Evolutionary conservation across 2,888 invertebrate genomes (phyloP).

Genomic region (Trichopoda pennipes): DNA sequence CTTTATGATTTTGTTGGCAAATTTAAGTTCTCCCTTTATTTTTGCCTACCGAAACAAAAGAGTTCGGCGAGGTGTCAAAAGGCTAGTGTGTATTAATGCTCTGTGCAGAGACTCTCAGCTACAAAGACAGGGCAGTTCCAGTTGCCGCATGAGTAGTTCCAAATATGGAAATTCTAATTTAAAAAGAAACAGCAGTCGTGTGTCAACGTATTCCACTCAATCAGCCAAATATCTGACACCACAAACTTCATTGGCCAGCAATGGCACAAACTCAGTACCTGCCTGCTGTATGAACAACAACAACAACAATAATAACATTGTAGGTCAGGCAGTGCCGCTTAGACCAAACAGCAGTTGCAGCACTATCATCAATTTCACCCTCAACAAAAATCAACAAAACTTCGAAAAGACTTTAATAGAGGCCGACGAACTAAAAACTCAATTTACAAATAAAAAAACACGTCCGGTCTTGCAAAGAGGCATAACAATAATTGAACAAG

Average conservation of each 20-base stretch:
- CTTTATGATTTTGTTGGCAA: constrained; percentile 80
- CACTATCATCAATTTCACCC: constrained; percentile 75
- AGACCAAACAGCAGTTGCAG: constrained; percentile 78
- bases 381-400: constrained; percentile 66
- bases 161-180: constrained; percentile 74
- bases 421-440: constrained; percentile 37
- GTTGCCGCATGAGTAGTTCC: constrained; percentile 73
- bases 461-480: constrained; percentile 76
- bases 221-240: constrained; percentile 79
- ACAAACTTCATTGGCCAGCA: constrained; percentile 74
- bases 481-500: constrained; percentile 77
- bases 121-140: constrained; percentile 77
- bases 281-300: constrained; percentile 13
- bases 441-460: constrained; percentile 42
- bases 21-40: constrained; percentile 80
- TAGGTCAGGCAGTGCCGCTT: constrained; percentile 68
- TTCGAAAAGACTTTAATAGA: constrained; percentile 51
- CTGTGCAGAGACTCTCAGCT: constrained; percentile 74
- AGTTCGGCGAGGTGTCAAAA: constrained; percentile 80
- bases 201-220: constrained; percentile 79
- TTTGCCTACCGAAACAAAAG: constrained; percentile 81
- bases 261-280: constrained; percentile 53
- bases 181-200: constrained; percentile 79
- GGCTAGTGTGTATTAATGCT: constrained; percentile 78
- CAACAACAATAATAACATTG: constrained; percentile 27